phyloP scores from a whole-genome alignment of 2,888 invertebrate genomes.

The Dolomedes plantarius region DNA sequence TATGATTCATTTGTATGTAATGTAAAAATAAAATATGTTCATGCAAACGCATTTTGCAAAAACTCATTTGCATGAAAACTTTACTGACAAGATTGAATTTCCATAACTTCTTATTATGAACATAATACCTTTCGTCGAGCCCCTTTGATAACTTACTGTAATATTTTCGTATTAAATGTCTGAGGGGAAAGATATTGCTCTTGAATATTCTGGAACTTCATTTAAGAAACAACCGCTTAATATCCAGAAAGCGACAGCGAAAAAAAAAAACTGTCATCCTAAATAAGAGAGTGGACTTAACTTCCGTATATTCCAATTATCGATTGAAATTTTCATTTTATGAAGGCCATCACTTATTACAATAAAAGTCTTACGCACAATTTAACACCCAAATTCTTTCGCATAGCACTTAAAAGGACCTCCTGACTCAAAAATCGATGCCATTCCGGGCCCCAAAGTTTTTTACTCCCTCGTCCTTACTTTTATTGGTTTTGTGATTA shows the following conservation, averaged over 20 bases:
- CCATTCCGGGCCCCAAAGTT: neutral
- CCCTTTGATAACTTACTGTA: too few species aligned
- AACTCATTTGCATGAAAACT: too few species aligned
- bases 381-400: constrained; percentile 54
- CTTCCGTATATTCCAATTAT: constrained; percentile 39
- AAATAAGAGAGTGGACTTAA: constrained; percentile 8
- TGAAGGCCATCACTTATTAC: constrained; percentile 28
- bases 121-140: too few species aligned
- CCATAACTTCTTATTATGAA: too few species aligned
- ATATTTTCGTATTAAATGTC: too few species aligned
- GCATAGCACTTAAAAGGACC: constrained; percentile 34
- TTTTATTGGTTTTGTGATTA: constrained; percentile 67
- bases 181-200: neutral
- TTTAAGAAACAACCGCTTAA: constrained; percentile 11
- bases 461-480: constrained; percentile 28
- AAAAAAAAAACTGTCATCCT: neutral
- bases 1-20: too few species aligned
- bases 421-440: constrained; percentile 45
- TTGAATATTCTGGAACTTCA: neutral
- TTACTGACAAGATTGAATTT: too few species aligned
- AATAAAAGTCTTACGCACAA: constrained; percentile 55
- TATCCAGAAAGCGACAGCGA: neutral
- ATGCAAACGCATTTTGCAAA: too few species aligned
- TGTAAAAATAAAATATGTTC: too few species aligned
- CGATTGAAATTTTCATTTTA: constrained; percentile 54